A percentile compares a stretch with the other conserved stretches of the same genome.
Conservation (phyloP, 2,797 vertebrate genomes). For the Gadopsis marmoratus region DNA sequence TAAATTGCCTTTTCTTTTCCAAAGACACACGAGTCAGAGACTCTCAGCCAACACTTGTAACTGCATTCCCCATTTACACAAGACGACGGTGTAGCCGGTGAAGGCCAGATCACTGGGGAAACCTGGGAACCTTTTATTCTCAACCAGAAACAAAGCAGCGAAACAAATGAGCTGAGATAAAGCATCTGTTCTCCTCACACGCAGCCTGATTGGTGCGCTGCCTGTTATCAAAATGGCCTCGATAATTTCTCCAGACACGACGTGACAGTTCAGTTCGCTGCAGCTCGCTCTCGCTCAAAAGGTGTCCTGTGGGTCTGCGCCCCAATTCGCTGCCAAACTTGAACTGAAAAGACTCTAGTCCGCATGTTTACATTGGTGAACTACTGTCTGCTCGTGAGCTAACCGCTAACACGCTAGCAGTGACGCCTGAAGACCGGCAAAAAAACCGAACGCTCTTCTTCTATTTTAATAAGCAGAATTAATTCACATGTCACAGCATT, state of each 20-base stretch:
- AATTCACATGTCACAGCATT: too few species aligned
- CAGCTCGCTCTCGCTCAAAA: neutral
- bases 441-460: too few species aligned
- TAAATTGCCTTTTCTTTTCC: conserved; percentile 37
- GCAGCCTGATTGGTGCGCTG: conserved; percentile 27
- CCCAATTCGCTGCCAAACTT: too few species aligned
- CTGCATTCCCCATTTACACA: conserved; percentile 53
- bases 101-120: conserved; percentile 47
- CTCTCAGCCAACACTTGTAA: conserved; percentile 45
- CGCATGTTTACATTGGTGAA: neutral
- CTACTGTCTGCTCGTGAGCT: neutral
- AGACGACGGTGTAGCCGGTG: conserved; percentile 46
- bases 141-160: conserved; percentile 36
- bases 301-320: too few species aligned
- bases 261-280: neutral
- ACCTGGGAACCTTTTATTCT: conserved; percentile 60
- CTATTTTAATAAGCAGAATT: too few species aligned
- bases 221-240: conserved; percentile 17
- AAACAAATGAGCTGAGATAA: conserved; percentile 48
- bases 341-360: too few species aligned
- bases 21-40: conserved; percentile 47
- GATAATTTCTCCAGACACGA: conserved; percentile 16
- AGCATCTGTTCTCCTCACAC: conserved; percentile 27
- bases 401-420: neutral
- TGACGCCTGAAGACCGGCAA: too few species aligned